Percentiles rank a stretch among this genome's conserved stretches.
Conservation (phyloP, 2,797 vertebrate genomes). For the Paedocypris micromegethes region DNA sequence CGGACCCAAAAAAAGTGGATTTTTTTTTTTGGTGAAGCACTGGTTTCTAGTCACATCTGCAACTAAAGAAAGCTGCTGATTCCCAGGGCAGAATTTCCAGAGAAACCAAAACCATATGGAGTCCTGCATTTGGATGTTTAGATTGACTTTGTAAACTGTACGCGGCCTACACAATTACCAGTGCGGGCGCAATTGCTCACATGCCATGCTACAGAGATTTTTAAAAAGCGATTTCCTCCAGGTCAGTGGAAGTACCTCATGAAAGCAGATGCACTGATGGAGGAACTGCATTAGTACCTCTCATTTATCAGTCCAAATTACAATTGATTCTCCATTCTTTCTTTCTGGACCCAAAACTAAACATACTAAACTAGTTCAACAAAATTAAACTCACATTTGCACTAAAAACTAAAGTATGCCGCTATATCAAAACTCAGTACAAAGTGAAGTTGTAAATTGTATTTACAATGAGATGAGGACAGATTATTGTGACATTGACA, state of each 20-base stretch:
- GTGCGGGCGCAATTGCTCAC: slow-evolving; percentile 10
- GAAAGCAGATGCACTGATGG: slow-evolving; percentile 33
- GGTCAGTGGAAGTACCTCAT: slow-evolving; percentile 30
- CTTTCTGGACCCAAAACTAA: slow-evolving; percentile 32
- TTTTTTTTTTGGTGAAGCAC: slow-evolving; percentile 36
- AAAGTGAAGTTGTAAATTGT: too few species aligned
- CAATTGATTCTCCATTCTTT: slow-evolving; percentile 5
- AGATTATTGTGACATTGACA: too few species aligned
- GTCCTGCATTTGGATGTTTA: slow-evolving; percentile 24
- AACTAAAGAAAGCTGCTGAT: slow-evolving; percentile 16
- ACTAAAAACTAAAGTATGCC: too few species aligned
- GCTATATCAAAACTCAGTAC: too few species aligned
- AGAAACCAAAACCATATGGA: slow-evolving; percentile 33
- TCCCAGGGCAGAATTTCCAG: slow-evolving; percentile 29
- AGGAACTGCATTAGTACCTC: too few species aligned
- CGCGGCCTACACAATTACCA: slow-evolving; percentile 16
- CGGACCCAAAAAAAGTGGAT: slow-evolving; percentile 21
- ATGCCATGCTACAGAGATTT: slow-evolving; percentile 3
- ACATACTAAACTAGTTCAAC: background rate
- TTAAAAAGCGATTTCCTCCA: background rate
- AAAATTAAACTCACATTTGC: too few species aligned
- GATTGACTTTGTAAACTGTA: slow-evolving; percentile 21
- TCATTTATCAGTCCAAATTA: too few species aligned
- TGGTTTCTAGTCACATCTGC: slow-evolving; percentile 47
- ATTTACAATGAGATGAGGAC: too few species aligned